Evolutionary conservation across 2,888 invertebrate genomes (phyloP).

Genomic region (Pachydiplax longipennis): DNA sequence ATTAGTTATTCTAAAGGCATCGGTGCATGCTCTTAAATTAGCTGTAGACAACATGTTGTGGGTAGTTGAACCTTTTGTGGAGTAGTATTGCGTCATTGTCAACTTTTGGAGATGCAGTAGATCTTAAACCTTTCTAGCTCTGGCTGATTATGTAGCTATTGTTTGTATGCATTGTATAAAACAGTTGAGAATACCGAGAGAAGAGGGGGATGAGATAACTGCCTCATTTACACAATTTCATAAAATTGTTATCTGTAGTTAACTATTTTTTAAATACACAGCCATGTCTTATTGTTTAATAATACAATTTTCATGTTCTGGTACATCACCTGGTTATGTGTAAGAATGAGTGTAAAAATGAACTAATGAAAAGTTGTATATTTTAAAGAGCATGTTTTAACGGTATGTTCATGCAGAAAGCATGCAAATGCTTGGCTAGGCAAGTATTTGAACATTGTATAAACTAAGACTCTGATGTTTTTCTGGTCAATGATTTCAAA

Average conservation of each 20-base stretch:
- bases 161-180: slow-evolving; percentile 25
- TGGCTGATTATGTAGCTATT: slow-evolving; percentile 29
- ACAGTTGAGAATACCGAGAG: slow-evolving; percentile 17
- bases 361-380: background rate
- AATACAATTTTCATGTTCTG: background rate
- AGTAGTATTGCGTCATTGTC: slow-evolving; percentile 34
- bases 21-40: slow-evolving; percentile 25
- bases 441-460: background rate
- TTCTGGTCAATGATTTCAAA: background rate
- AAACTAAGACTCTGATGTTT: background rate
- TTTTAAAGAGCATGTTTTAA: background rate
- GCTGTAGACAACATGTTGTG: slow-evolving; percentile 33
- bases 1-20: slow-evolving; percentile 31
- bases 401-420: background rate
- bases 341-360: background rate
- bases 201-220: slow-evolving; percentile 29
- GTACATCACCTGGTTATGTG: background rate
- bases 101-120: slow-evolving; percentile 8
- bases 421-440: background rate
- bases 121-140: background rate
- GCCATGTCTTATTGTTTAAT: slow-evolving; percentile 10
- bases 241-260: slow-evolving; percentile 38
- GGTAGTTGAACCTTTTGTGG: slow-evolving; percentile 26
- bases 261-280: slow-evolving; percentile 36
- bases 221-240: slow-evolving; percentile 35